These are phyloP conservation scores for Drosophila acutilabella DNA, from an alignment of 2,888 invertebrate species.

Conservation along the genomic window DNA sequence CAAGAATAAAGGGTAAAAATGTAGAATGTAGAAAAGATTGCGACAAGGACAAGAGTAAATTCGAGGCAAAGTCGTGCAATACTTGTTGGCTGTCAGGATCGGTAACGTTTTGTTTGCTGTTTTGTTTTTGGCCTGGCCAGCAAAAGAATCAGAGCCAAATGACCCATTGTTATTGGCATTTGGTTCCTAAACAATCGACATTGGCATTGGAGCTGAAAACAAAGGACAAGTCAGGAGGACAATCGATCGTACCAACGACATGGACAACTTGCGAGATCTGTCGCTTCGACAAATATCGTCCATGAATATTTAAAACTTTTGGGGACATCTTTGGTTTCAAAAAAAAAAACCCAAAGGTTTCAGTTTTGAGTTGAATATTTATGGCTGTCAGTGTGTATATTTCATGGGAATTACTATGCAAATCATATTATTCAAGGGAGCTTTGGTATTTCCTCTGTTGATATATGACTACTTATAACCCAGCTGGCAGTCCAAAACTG, in stretches of 20 bases:
- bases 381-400: slow-evolving; percentile 50
- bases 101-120: slow-evolving; percentile 57
- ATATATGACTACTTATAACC: slow-evolving; percentile 9
- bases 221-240: slow-evolving; percentile 53
- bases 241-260: slow-evolving; percentile 68
- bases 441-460: slow-evolving; percentile 7
- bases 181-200: slow-evolving; percentile 70
- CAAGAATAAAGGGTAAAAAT: neutral
- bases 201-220: slow-evolving; percentile 53
- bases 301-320: slow-evolving; percentile 75
- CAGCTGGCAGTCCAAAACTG: neutral
- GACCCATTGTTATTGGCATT: slow-evolving; percentile 75
- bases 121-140: slow-evolving; percentile 10
- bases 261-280: slow-evolving; percentile 59
- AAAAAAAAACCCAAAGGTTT: slow-evolving; percentile 61
- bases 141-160: slow-evolving; percentile 52
- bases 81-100: slow-evolving; percentile 82
- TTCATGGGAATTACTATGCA: slow-evolving; percentile 61
- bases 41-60: slow-evolving; percentile 56
- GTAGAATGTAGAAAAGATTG: slow-evolving; percentile 1
- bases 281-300: slow-evolving; percentile 79
- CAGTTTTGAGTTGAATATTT: slow-evolving; percentile 57
- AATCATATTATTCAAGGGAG: slow-evolving; percentile 42
- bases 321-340: neutral
- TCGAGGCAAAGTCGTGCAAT: slow-evolving; percentile 72